Percentiles rank a stretch among this genome's conserved stretches.
Conservation (phyloP, 2,888 invertebrate species). For the Mythimna lalbum region DNA sequence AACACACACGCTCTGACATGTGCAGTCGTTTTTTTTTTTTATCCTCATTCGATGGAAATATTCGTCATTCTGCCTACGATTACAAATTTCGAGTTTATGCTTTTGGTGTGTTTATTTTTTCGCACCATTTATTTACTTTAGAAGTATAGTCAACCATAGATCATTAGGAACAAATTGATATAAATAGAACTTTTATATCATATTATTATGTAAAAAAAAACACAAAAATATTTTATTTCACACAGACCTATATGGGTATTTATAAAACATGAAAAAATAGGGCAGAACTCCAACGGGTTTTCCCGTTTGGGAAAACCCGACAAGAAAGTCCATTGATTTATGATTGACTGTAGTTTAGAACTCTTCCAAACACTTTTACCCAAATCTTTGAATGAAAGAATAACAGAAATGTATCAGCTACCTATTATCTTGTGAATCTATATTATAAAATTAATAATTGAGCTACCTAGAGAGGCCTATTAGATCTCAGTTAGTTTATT, state of each 20-base stretch:
- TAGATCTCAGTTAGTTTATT: not conserved
- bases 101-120: not conserved
- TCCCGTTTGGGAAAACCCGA: not conserved
- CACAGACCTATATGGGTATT: not conserved
- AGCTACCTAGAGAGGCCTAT: not conserved
- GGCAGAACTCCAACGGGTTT: not conserved
- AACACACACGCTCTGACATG: slow-evolving; percentile 57
- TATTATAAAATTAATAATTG: not conserved
- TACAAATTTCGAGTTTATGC: not conserved
- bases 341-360: not conserved
- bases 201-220: not conserved
- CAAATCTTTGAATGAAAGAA: slow-evolving; percentile 26
- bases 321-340: not conserved
- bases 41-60: slow-evolving; percentile 18
- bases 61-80: slow-evolving; percentile 36
- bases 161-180: too few relatives aligned
- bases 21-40: slow-evolving; percentile 58
- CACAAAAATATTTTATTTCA: not conserved
- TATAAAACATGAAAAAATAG: not conserved
- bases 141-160: not conserved
- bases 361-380: not conserved
- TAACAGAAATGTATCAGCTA: slow-evolving; percentile 20
- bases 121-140: not conserved
- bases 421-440: slow-evolving; percentile 18
- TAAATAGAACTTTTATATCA: not conserved